Evolutionary conservation across 2,888 invertebrate species (phyloP).

Genomic region (Lacanobia wlatinum): DNA sequence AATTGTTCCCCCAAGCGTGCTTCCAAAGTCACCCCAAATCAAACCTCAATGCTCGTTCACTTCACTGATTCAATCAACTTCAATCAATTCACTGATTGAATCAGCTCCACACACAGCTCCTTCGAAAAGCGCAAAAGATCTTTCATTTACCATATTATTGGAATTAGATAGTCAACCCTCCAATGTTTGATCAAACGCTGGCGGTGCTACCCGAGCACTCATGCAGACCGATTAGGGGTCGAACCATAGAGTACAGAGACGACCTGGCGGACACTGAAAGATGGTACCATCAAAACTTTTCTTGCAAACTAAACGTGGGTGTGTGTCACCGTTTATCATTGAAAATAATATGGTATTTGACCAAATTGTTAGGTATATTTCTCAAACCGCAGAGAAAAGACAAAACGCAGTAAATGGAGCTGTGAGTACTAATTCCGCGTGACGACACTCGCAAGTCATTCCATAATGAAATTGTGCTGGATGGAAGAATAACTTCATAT

Average conservation of each 20-base stretch:
- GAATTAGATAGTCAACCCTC: conserved; percentile 28
- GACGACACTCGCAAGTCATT: too few relatives aligned
- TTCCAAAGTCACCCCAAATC: conserved; percentile 2
- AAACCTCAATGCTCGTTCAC: background rate
- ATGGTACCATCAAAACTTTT: background rate
- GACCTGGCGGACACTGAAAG: background rate
- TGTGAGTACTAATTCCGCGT: too few relatives aligned
- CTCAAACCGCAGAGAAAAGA: too few relatives aligned
- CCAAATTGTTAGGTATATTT: too few relatives aligned
- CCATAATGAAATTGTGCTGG: too few relatives aligned
- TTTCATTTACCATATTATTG: conserved; percentile 20
- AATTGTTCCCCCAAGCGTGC: background rate
- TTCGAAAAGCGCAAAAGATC: conserved; percentile 12
- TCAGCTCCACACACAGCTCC: background rate
- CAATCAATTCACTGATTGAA: conserved; percentile 4
- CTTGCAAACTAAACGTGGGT: too few relatives aligned
- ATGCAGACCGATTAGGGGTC: conserved; percentile 28
- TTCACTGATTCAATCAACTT: conserved; percentile 5
- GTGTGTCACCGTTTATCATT: too few relatives aligned
- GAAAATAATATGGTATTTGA: too few relatives aligned
- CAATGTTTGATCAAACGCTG: conserved; percentile 48
- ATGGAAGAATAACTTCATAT: too few relatives aligned
- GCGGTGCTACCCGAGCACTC: conserved; percentile 21
- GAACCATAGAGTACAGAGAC: background rate
- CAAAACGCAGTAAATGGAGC: too few relatives aligned